Base-by-base conservation (phyloP, 2,797 vertebrate genomes). In the Pachyuromys duprasi region DNA sequence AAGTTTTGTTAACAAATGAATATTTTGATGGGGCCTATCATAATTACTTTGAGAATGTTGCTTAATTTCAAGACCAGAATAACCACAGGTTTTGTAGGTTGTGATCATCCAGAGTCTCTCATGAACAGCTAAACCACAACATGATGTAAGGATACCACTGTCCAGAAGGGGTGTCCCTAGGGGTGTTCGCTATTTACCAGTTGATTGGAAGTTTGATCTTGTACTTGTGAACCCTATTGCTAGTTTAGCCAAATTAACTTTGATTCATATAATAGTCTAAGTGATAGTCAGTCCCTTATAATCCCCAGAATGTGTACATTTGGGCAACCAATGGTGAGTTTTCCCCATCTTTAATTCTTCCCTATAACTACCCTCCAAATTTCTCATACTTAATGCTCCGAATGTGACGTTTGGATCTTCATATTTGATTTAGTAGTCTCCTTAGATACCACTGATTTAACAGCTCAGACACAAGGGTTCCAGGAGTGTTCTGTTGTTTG, bases 401-500 rank as follows among this genome's bases (percentile, higher is more conserved):
- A 93, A 42, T 55, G 72, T 79, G 60, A 60, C 24, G 90, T 90
- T 45, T 81, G 70, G 76, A 70, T 74, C 69, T 86, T 78, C 28
- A 75, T 22, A 28, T 95, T 62, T 76, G 26, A 36, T 81, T 60
- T 90, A 14, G 31, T 94, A 8, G 67, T 72, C 76, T 91, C 82
- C 88, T 53, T 75, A 94, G 79, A n/a, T n/a, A 67, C 12, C n/a
- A 86, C 53, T 83, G 13, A 94, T 86, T 94, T 80, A 95, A 62
- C 3, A 79, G 78, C 65, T 89, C 31, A 89, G 55, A 94, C 69
- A 90, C 24, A 86, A 92, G 84, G 7, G 17, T 89, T 94, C 70
- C 3, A 14, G 80, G 53, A 93, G 57, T 92, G n/a, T 75, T 95
- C 67, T 74, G 57, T 75, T 94, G 88, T 90, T 94, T 94, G 53